Evolutionary conservation across 1,140 invertebrate genomes (phyloP).

Genomic region (Rhyacophila brunnea): DNA sequence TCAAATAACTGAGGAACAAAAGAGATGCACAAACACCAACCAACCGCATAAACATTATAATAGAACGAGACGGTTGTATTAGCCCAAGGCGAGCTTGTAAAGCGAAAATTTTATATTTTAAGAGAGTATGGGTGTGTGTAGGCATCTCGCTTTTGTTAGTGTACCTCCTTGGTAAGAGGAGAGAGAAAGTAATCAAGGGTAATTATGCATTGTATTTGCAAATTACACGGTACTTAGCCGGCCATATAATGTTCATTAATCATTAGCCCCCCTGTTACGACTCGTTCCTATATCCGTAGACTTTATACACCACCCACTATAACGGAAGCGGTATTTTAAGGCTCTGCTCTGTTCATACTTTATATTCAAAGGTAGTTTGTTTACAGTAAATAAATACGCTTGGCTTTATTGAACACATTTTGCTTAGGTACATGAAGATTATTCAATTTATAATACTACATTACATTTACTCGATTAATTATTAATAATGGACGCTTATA

Average conservation of each 20-base stretch:
- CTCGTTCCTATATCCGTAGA: background rate
- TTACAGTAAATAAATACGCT: too few species aligned
- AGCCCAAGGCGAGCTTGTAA: too few species aligned
- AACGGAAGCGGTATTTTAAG: too few species aligned
- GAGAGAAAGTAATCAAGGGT: slow-evolving; percentile 39
- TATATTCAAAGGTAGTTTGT: too few species aligned
- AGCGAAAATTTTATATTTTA: too few species aligned
- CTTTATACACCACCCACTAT: too few species aligned
- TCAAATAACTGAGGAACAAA: slow-evolving; percentile 8
- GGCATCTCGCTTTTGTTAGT: slow-evolving; percentile 5
- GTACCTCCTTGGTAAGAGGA: slow-evolving; percentile 3
- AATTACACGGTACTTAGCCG: slow-evolving; percentile 60
- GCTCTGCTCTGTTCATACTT: too few species aligned
- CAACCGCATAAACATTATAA: background rate
- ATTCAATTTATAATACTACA: too few species aligned
- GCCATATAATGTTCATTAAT: slow-evolving; percentile 59
- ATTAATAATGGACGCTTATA: too few species aligned
- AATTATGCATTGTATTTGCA: slow-evolving; percentile 59
- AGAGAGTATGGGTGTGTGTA: slow-evolving; percentile 5
- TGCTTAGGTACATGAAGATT: too few species aligned
- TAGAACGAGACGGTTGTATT: background rate
- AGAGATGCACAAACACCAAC: background rate
- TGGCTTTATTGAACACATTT: too few species aligned
- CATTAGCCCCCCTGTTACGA: slow-evolving; percentile 36
- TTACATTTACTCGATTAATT: too few species aligned